Evolutionary conservation across 2,888 invertebrate genomes (phyloP).

Genomic region (Nudaria mundana): DNA sequence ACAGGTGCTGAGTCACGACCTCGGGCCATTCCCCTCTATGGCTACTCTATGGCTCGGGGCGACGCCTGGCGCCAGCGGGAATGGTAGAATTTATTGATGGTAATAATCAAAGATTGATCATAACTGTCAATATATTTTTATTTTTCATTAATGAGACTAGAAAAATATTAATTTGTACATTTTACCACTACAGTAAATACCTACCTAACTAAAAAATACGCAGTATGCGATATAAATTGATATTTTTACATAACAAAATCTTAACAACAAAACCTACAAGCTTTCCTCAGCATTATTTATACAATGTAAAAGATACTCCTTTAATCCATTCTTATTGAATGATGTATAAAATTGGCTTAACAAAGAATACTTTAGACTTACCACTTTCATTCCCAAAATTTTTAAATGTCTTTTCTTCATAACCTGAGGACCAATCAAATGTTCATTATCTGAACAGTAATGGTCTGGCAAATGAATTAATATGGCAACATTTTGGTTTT

Average conservation of each 20-base stretch:
- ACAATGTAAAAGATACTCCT: constrained; percentile 72
- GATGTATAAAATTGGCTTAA: constrained; percentile 71
- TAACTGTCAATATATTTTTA: not conserved
- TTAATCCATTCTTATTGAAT: constrained; percentile 68
- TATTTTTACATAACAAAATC: constrained; percentile 2
- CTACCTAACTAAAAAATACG: too few relatives aligned
- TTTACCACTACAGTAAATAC: constrained; percentile 6
- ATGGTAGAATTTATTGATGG: too few relatives aligned
- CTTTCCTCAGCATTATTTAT: constrained; percentile 56
- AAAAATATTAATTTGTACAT: constrained; percentile 20
- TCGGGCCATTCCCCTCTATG: too few relatives aligned
- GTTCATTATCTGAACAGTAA: constrained; percentile 79
- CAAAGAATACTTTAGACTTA: constrained; percentile 77
- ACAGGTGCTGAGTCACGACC: too few relatives aligned
- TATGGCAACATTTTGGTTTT: constrained; percentile 77
- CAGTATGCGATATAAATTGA: too few relatives aligned
- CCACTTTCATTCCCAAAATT: constrained; percentile 83
- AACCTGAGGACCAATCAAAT: constrained; percentile 82
- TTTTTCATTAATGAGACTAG: constrained; percentile 29
- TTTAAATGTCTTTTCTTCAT: constrained; percentile 84
- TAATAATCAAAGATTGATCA: too few relatives aligned
- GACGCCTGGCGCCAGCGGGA: too few relatives aligned
- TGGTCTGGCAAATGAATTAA: constrained; percentile 85
- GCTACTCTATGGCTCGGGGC: too few relatives aligned
- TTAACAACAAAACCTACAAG: constrained; percentile 25